Percentiles rank a stretch among this genome's conserved stretches.
Evolutionary conservation across 92 coral and sea anemone genomes (phyloP).

Genomic region (Diadumene lineata): DNA sequence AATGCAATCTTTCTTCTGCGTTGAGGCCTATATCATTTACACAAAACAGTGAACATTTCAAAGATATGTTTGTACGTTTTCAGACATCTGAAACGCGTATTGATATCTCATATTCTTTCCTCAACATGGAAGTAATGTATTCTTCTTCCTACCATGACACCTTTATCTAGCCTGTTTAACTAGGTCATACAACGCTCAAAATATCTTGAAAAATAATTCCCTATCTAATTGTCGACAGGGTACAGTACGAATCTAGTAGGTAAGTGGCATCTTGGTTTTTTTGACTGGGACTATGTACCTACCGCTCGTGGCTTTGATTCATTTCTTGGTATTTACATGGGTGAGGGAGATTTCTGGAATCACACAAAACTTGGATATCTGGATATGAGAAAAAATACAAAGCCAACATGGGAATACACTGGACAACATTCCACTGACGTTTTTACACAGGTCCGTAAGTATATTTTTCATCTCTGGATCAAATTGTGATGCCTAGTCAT

Average conservation of each 20-base stretch:
- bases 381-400: constrained; percentile 17
- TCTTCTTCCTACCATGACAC: too few species aligned
- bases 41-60: too few species aligned
- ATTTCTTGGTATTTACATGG: constrained; percentile 29
- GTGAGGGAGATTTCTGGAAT: constrained; percentile 34
- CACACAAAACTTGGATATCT: constrained; percentile 33
- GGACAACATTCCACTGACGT: constrained; percentile 31
- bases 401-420: constrained; percentile 22
- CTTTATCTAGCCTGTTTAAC: neutral
- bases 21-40: too few species aligned
- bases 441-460: constrained; percentile 24
- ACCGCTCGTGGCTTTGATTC: constrained; percentile 32
- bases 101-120: too few species aligned
- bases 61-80: too few species aligned
- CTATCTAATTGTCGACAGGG: neutral
- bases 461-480: too few species aligned
- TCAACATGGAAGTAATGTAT: too few species aligned
- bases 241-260: constrained; percentile 36
- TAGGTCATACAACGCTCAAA: too few species aligned
- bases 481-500: too few species aligned
- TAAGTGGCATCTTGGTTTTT: constrained; percentile 32
- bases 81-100: too few species aligned
- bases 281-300: constrained; percentile 36
- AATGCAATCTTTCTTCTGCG: too few species aligned
- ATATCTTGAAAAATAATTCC: neutral